These are phyloP conservation scores for Muricea muricata DNA, from an alignment of 92 coral and sea anemone genomes.

Conservation along the genomic window DNA sequence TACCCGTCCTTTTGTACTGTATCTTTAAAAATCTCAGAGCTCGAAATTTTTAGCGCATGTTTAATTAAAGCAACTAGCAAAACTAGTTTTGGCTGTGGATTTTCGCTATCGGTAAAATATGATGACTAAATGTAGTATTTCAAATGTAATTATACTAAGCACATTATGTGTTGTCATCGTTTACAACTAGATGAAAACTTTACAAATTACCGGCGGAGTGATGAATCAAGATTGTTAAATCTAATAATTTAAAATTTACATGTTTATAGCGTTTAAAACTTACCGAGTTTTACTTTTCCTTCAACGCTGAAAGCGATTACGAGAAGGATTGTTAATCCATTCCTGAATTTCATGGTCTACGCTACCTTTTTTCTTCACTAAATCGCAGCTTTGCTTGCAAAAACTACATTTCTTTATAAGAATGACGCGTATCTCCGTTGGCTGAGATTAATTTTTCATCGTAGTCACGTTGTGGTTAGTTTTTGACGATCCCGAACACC, in stretches of 20 bases:
- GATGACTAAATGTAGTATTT: too few relatives aligned
- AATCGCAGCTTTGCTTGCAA: neutral
- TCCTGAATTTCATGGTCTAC: neutral
- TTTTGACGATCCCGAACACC: neutral
- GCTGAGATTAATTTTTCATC: constrained; percentile 21
- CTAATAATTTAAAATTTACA: neutral
- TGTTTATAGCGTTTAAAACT: neutral
- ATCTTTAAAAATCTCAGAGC: too few relatives aligned
- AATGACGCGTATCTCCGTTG: neutral
- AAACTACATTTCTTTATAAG: neutral
- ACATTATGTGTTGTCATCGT: too few relatives aligned
- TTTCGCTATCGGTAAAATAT: too few relatives aligned
- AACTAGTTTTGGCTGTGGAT: too few relatives aligned
- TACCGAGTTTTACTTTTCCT: constrained; percentile 21
- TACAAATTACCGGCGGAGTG: neutral
- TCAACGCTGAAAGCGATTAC: neutral
- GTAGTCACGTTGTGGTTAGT: neutral
- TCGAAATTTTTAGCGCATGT: too few relatives aligned
- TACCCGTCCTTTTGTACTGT: too few relatives aligned
- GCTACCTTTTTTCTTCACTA: neutral
- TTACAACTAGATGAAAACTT: too few relatives aligned
- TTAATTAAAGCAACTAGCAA: too few relatives aligned
- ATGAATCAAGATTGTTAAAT: neutral
- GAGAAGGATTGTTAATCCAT: neutral
- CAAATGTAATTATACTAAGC: too few relatives aligned